phyloP scores from a whole-genome alignment of 2,113 vertebrate species.

The Poeciliopsis occidentalis region DNA sequence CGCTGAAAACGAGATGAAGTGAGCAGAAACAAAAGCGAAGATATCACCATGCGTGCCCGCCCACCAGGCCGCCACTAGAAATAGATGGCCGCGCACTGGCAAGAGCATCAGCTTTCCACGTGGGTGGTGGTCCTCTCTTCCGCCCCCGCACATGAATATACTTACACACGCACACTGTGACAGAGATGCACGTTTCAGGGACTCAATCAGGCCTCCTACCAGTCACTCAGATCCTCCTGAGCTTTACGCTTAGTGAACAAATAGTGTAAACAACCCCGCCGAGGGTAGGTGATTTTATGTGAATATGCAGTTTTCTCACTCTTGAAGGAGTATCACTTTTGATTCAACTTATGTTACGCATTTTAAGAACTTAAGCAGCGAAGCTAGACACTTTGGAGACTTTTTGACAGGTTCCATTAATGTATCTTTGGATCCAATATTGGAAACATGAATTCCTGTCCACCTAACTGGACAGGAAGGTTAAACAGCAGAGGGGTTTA shows the following conservation, averaged over 20 bases:
- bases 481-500: not conserved
- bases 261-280: slow-evolving; percentile 35
- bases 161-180: slow-evolving; percentile 20
- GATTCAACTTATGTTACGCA: not conserved
- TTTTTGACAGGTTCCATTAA: not conserved
- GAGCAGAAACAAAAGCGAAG: slow-evolving; percentile 39
- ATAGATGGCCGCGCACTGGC: slow-evolving; percentile 77
- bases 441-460: not conserved
- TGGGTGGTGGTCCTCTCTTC: slow-evolving; percentile 63
- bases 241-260: slow-evolving; percentile 51
- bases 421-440: not conserved
- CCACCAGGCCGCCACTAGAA: slow-evolving; percentile 74
- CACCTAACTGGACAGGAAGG: not conserved
- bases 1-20: slow-evolving; percentile 34
- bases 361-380: not conserved
- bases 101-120: slow-evolving; percentile 63
- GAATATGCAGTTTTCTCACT: slow-evolving; percentile 17
- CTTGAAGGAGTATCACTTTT: not conserved
- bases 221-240: slow-evolving; percentile 54
- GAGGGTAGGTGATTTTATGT: not conserved
- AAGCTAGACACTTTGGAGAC: not conserved
- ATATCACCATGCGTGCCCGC: slow-evolving; percentile 39
- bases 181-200: slow-evolving; percentile 20
- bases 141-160: slow-evolving; percentile 44
- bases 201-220: slow-evolving; percentile 52